phyloP scores from a whole-genome alignment of 37 sponge, comb jelly and placozoan genomes.

The Agelas oroides region DNA sequence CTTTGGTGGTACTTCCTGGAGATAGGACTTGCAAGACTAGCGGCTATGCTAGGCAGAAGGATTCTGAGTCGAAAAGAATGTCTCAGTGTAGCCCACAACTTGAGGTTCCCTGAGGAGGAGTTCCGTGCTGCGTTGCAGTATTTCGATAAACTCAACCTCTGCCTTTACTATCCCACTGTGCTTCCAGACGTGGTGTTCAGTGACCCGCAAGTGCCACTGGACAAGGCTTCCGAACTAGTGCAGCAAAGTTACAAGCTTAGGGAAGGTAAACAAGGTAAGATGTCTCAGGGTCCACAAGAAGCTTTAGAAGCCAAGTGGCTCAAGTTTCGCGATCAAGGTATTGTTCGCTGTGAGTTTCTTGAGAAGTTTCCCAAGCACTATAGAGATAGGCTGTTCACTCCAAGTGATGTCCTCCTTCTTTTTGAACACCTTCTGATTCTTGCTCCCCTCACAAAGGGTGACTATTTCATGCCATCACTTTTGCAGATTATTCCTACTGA shows the following conservation, averaged over 20 bases:
- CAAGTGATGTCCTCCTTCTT: background rate
- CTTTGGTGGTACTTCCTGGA: background rate
- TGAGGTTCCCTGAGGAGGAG: background rate
- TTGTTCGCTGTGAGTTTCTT: background rate
- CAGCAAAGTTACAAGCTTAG: background rate
- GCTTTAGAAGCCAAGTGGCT: background rate
- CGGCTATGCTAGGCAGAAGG: background rate
- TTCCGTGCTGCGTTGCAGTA: background rate
- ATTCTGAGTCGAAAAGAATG: constrained; percentile 17
- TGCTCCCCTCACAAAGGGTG: background rate
- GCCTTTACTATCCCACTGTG: background rate
- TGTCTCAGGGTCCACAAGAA: background rate
- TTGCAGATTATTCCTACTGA: background rate
- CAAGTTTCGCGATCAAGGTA: constrained; percentile 11
- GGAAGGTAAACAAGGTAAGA: no score
- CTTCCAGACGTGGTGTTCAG: background rate
- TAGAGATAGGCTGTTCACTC: background rate
- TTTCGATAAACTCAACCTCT: no score
- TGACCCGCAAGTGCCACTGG: background rate
- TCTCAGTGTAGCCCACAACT: background rate
- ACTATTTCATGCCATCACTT: constrained; percentile 12
- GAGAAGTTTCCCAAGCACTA: constrained; percentile 8
- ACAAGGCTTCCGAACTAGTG: constrained; percentile 24
- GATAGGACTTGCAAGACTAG: background rate
- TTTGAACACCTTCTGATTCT: background rate